Evolutionary conservation across 1,140 invertebrate genomes (phyloP), one percentile per base, ranked within the genome.

Genomic region (Aphelenchoides avenae): DNA sequence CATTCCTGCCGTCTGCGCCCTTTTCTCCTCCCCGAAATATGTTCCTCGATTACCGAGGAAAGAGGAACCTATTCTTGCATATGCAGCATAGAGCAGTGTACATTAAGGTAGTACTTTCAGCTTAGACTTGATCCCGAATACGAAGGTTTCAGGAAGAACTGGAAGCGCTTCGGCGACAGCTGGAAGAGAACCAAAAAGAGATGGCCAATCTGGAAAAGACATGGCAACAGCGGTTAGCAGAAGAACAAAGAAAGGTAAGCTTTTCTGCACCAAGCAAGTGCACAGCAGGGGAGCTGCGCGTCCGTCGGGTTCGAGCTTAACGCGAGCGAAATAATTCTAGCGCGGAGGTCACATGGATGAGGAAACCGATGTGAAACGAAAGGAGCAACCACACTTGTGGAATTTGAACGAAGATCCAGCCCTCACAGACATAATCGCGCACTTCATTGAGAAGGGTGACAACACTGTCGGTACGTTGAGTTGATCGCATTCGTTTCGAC

Each of bases 361-460:
- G n/a, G n/a, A n/a, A n/a, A n/a, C n/a, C n/a, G n/a, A n/a, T n/a
- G n/a, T n/a, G n/a, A 22, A 37, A 13, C 20, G 68, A 24, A n/a
- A 55, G 36, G 40, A 57, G n/a, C 29, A 15, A 29, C 49, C 33
- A 33, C 60, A 64, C 15, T 30, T 5, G 9, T 84, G 79, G 63
- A 85, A 85, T 73, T 68, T 85, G 34, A 85, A 85, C 71, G 78
- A 80, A 57, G 84, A 85, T 72, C 81, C 83, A 6, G 78, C 79
- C 68, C 71, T 85, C 33, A 79, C 81, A 0, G 82, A 83, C 3
- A 79, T 82, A 65, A 80, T 85, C 49, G 73, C 83, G 29, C 79
- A 83, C 69, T 81, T 85, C 61, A 64, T 85, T 9, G 78, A 80
- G 31, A 58, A 64, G 3, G 80, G 80, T 13, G 71, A 70, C 18